phyloP scores from a whole-genome alignment of 92 coral and sea anemone species.

The Porites evermanni region DNA sequence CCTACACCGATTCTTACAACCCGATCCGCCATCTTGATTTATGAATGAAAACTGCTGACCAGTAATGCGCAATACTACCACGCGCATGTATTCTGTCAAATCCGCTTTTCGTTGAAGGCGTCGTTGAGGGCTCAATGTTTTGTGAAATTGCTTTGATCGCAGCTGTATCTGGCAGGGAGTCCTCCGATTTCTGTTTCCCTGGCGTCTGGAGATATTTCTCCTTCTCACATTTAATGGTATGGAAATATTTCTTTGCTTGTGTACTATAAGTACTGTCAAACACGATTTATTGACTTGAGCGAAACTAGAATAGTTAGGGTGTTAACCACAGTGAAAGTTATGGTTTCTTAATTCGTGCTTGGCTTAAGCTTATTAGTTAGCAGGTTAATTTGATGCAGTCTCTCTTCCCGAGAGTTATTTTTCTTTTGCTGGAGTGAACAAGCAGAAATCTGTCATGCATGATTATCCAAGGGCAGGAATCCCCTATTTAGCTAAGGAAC shows the following conservation, averaged over 20 bases:
- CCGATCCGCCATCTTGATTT: constrained; percentile 73
- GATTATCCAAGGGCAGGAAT: neutral
- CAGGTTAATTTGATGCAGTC: neutral
- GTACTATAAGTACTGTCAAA: neutral
- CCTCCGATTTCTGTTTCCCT: neutral
- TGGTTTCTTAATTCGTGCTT: constrained; percentile 14
- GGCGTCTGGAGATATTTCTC: neutral
- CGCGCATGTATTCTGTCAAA: neutral
- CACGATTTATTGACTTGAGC: neutral
- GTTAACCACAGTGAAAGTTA: neutral
- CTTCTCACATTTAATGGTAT: constrained; percentile 1
- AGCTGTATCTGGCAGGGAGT: neutral
- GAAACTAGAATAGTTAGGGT: too few relatives aligned
- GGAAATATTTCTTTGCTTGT: constrained; percentile 12
- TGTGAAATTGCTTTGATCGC: neutral
- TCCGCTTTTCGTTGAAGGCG: neutral
- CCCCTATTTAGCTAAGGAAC: too few relatives aligned
- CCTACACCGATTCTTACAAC: constrained; percentile 20
- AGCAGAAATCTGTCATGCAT: neutral
- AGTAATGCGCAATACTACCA: neutral
- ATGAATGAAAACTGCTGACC: constrained; percentile 58
- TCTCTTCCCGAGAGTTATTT: neutral
- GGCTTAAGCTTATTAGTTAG: constrained; percentile 1
- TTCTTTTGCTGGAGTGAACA: neutral
- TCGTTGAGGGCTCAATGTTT: constrained; percentile 27